These are phyloP conservation scores for Brachionus rubens DNA, from an alignment of 1,140 invertebrate genomes.

Conservation along the genomic window DNA sequence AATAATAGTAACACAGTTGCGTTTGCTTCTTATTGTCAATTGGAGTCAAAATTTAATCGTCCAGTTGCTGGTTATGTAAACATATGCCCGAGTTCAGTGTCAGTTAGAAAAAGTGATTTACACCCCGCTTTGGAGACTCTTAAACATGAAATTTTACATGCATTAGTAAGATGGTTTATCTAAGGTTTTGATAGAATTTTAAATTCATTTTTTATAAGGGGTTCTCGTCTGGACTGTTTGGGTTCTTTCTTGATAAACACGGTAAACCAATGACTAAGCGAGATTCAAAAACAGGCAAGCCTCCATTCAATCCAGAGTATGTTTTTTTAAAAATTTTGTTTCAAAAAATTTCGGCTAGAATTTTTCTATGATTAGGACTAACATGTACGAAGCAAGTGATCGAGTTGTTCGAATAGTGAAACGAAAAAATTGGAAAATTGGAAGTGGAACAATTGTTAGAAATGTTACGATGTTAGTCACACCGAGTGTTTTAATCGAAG, in stretches of 20 bases:
- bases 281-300: slow-evolving; percentile 71
- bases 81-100: slow-evolving; percentile 90
- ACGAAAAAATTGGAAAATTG: slow-evolving; percentile 77
- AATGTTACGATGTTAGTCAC: slow-evolving; percentile 85
- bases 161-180: slow-evolving; percentile 64
- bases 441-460: slow-evolving; percentile 71
- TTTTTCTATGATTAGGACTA: slow-evolving; percentile 22
- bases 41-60: slow-evolving; percentile 83
- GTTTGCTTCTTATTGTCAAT: slow-evolving; percentile 96
- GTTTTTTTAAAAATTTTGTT: slow-evolving; percentile 65
- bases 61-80: slow-evolving; percentile 98
- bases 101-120: slow-evolving; percentile 83
- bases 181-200: not conserved
- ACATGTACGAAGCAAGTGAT: slow-evolving; percentile 81
- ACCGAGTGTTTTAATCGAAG: slow-evolving; percentile 73
- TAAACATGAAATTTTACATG: slow-evolving; percentile 97
- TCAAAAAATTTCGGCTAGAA: not conserved
- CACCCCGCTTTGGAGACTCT: slow-evolving; percentile 90
- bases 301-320: slow-evolving; percentile 73
- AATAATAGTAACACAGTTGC: slow-evolving; percentile 77
- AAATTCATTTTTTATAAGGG: slow-evolving; percentile 62
- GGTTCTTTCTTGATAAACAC: slow-evolving; percentile 81
- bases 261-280: slow-evolving; percentile 79
- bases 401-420: slow-evolving; percentile 76
- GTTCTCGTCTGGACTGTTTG: slow-evolving; percentile 89